Percentiles rank a stretch among this genome's conserved stretches.
phyloP scores from a whole-genome alignment of 2,113 vertebrate species.

The Semnornis frantzii region DNA sequence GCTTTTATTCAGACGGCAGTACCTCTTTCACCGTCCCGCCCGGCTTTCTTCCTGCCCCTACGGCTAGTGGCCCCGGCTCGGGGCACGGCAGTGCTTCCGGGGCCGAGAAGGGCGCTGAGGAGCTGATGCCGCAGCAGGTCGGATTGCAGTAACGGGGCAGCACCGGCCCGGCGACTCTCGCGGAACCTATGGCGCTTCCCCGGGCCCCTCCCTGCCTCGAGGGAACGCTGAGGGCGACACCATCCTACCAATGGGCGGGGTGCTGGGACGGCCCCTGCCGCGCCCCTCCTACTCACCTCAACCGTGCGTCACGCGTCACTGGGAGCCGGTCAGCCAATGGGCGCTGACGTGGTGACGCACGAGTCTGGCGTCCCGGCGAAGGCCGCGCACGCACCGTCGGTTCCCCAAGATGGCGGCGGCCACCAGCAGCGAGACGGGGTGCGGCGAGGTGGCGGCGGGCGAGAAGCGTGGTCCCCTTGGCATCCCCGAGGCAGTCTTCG shows the following conservation, averaged over 20 bases:
- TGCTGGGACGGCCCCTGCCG: accelerated
- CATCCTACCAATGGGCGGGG: neutral
- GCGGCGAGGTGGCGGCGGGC: slow-evolving; percentile 74
- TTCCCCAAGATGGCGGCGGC: slow-evolving; percentile 86
- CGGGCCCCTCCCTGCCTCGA: too few relatives aligned
- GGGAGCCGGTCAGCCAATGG: neutral
- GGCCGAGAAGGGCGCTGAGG: neutral
- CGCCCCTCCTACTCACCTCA: neutral
- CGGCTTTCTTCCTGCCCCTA: neutral
- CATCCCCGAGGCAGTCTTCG: slow-evolving; percentile 91
- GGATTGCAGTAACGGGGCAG: neutral
- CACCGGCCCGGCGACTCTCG: too few relatives aligned
- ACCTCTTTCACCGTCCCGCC: too few relatives aligned
- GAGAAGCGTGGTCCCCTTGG: slow-evolving; percentile 87
- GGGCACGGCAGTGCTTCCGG: too few relatives aligned
- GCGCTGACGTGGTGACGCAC: neutral
- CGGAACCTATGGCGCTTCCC: too few relatives aligned
- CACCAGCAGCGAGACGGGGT: slow-evolving; percentile 75
- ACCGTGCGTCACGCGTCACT: neutral
- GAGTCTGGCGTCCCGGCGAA: accelerated
- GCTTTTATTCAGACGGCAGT: neutral
- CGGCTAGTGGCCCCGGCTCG: too few relatives aligned
- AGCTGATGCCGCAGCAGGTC: neutral
- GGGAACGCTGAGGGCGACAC: too few relatives aligned
- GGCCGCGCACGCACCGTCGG: slow-evolving; percentile 34